Conservation (phyloP, 2,113 vertebrate genomes). For the Podarcis raffonei region DNA sequence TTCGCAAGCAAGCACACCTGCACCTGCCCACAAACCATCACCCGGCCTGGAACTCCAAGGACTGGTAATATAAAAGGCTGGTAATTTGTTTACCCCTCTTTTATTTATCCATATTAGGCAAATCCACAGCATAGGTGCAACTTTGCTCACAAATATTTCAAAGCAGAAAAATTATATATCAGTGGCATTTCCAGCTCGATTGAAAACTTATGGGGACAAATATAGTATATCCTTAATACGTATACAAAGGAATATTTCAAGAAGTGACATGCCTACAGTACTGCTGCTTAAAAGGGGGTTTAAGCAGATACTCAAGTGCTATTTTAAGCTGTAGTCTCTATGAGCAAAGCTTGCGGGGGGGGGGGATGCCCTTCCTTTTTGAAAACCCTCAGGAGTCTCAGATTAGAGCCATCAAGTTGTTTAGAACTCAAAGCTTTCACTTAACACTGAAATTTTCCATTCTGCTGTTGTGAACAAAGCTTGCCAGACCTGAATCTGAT, state of each 20-base stretch:
- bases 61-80: background rate
- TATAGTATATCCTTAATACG: background rate
- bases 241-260: background rate
- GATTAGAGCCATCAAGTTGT: rapidly evolving
- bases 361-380: background rate
- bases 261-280: background rate
- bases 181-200: background rate
- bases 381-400: background rate
- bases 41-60: too few relatives aligned
- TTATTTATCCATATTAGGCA: background rate
- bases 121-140: background rate
- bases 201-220: background rate
- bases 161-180: background rate
- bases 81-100: background rate
- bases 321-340: background rate
- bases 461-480: background rate
- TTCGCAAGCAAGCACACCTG: background rate
- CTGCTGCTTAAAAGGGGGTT: background rate
- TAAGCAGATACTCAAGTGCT: background rate
- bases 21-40: background rate
- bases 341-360: background rate
- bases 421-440: background rate
- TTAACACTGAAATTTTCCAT: slow-evolving; percentile 22
- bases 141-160: background rate
- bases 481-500: rapidly evolving